A percentile compares a stretch with the other conserved stretches of the same genome.
phyloP scores from a whole-genome alignment of 1,140 invertebrate genomes.

The Nylanderia fulva region DNA sequence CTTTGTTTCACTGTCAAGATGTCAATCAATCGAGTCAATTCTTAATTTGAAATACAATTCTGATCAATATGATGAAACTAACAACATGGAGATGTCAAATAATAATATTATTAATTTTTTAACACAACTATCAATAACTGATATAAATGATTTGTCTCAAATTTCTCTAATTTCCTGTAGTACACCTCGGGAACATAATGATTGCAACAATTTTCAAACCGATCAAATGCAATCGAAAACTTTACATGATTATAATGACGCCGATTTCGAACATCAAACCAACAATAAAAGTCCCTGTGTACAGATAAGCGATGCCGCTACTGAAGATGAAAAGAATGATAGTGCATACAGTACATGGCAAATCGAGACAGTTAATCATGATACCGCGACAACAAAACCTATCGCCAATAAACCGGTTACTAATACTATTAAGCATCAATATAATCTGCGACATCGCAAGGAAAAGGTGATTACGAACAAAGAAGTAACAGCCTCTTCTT shows the following conservation, averaged over 20 bases:
- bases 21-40: not conserved
- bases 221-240: not conserved
- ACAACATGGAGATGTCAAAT: not conserved
- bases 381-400: not conserved
- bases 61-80: no score
- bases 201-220: not conserved
- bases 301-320: no score
- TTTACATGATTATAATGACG: not conserved
- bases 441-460: not conserved
- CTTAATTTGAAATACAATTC: not conserved
- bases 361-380: not conserved
- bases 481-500: not conserved
- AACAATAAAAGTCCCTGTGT: not conserved
- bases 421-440: not conserved
- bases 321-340: not conserved
- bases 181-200: not conserved
- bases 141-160: not conserved
- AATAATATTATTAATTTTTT: not conserved
- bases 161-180: not conserved
- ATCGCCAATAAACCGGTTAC: not conserved
- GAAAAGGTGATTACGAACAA: not conserved
- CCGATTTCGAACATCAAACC: not conserved
- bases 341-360: slow-evolving; percentile 26
- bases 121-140: no score
- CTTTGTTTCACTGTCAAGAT: not conserved